Base-by-base conservation (phyloP, 2,888 invertebrate genomes). In the Acleris sparsana region DNA sequence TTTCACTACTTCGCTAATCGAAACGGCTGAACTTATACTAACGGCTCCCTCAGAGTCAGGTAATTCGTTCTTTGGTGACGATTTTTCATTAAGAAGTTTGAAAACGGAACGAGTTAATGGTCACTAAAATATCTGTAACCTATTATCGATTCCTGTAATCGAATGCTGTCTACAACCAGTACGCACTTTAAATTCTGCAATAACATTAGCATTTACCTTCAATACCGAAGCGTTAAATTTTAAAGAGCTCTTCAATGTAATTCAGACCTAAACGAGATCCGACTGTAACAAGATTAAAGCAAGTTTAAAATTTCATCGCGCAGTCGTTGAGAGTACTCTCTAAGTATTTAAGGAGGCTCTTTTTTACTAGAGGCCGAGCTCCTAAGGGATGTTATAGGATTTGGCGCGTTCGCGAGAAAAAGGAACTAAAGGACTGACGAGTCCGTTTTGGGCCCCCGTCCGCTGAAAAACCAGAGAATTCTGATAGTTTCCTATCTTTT, bases 321-420 rank as follows among this genome's bases (percentile, higher is more conserved):
- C 74, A 80, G 77, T 82, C 77, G 82, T 82, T 78, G 76, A 73
- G 73, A 80, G 79, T 78, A 74, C 78, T 85, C 78, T 85, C 75
- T 73, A 76, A 71, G 79, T 78, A 78, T 87, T 86, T 85, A 87
- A 87, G 80, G 74, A 86, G 83, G 84, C 82, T 79, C 78, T 80
- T 78, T 83, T 86, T 84, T 83, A 82, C 75, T 80, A 82, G 75
- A 74, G 73, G 72, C 76, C 74, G 68, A 62, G 70, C 77, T 85
- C 84, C 78, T 79, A 70, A 69, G 81, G 83, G 85, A 84, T 84
- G 83, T 83, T 83, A 77, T 82, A 82, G 85, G 85, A 85, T 88
- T 87, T 85, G 82, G 80, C 64, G 69, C 63, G 46, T 67, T 61
- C 52, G 52, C 79, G 78, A 79, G 76, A 75, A 76, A 78, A 73